Evolutionary conservation across 2,888 invertebrate genomes (phyloP).

Genomic region (Cephalotes varians): DNA sequence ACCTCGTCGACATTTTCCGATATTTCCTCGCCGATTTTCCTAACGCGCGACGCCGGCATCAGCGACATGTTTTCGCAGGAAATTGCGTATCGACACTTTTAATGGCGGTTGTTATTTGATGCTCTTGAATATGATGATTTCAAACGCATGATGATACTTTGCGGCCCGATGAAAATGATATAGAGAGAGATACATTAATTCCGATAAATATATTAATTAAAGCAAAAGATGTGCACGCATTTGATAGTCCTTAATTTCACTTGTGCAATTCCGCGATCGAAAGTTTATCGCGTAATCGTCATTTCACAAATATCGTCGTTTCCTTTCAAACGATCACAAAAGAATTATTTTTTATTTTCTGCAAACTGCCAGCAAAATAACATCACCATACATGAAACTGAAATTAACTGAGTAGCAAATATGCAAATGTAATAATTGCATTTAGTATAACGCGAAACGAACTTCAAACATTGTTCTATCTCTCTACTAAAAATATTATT

Average conservation of each 20-base stretch:
- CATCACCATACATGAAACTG: slow-evolving; percentile 11
- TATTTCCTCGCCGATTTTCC: slow-evolving; percentile 46
- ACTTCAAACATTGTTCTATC: not conserved
- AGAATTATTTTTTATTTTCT: not conserved
- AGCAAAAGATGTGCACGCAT: not conserved
- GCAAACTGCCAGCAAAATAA: slow-evolving; percentile 11
- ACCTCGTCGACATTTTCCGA: slow-evolving; percentile 46
- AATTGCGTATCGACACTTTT: slow-evolving; percentile 57
- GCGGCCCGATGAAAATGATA: not conserved
- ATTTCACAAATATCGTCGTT: not conserved
- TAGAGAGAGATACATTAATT: too few relatives aligned
- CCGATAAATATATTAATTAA: not conserved
- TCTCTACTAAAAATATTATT: not conserved
- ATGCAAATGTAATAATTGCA: slow-evolving; percentile 27
- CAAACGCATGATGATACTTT: not conserved
- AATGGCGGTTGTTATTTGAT: slow-evolving; percentile 49
- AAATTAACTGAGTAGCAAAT: slow-evolving; percentile 21
- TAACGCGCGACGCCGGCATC: slow-evolving; percentile 27
- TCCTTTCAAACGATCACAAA: not conserved
- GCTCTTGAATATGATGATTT: slow-evolving; percentile 35
- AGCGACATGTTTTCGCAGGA: slow-evolving; percentile 38
- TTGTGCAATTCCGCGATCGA: not conserved
- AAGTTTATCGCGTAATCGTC: not conserved
- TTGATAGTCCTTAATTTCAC: not conserved
- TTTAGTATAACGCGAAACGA: not conserved